phyloP scores from a whole-genome alignment of 2,113 vertebrate species.

The Balaeniceps rex region DNA sequence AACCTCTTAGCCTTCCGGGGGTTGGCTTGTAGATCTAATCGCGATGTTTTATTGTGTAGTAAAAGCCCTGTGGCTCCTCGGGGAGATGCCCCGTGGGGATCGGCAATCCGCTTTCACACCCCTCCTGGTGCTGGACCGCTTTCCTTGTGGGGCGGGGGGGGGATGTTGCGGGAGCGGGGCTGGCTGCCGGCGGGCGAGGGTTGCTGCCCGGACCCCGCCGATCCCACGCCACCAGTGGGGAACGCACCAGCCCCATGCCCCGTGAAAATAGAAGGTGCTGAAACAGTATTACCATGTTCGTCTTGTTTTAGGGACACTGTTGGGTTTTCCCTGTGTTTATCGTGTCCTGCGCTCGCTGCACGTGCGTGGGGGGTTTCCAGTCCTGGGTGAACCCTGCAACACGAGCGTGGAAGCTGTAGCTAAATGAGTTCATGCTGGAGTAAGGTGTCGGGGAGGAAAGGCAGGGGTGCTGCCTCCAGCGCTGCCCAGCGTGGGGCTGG shows the following conservation, averaged over 20 bases:
- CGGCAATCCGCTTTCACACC: background rate
- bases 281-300: background rate
- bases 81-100: background rate
- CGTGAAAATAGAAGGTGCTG: background rate
- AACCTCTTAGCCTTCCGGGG: background rate
- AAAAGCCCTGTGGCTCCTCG: background rate
- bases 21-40: background rate
- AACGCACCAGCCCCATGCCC: background rate
- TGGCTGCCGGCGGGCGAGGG: background rate
- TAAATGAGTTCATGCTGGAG: background rate
- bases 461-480: background rate
- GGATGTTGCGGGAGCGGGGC: background rate
- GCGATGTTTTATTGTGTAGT: background rate
- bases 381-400: background rate
- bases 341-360: fast-evolving
- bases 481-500: background rate
- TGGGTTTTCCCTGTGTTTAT: background rate
- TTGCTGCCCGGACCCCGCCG: background rate
- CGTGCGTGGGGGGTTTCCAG: fast-evolving
- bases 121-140: background rate
- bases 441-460: background rate
- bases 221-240: background rate
- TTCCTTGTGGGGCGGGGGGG: background rate
- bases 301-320: background rate
- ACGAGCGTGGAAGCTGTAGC: background rate